Conservation (phyloP, 2,113 vertebrate species). For the Mastomys natalensis region DNA sequence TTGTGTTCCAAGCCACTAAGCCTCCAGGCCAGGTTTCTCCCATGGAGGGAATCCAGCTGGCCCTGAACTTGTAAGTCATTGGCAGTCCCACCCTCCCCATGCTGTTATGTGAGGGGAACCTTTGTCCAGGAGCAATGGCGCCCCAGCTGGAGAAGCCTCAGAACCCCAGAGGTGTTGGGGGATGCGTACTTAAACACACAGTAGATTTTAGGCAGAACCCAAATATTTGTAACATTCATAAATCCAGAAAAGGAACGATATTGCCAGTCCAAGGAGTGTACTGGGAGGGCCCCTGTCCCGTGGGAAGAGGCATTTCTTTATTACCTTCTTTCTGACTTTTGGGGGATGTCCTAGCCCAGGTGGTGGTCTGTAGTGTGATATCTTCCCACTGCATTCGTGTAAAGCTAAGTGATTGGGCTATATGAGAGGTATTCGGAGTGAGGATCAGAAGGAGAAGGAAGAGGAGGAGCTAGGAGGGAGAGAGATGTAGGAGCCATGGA, state of each 20-base stretch:
- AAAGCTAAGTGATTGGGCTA: too few relatives aligned
- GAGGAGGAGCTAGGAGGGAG: too few relatives aligned
- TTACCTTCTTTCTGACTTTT: not conserved
- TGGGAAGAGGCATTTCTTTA: not conserved
- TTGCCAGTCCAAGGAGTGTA: not conserved
- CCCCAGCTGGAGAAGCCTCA: not conserved
- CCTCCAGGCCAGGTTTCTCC: conserved; percentile 18
- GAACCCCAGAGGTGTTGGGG: not conserved
- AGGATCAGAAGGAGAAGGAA: too few relatives aligned
- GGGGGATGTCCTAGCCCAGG: not conserved
- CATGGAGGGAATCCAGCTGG: conserved; percentile 6
- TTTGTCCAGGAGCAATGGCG: not conserved
- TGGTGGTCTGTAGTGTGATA: not conserved
- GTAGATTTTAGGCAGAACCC: not conserved
- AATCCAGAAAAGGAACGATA: not conserved
- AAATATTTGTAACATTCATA: not conserved
- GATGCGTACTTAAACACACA: not conserved
- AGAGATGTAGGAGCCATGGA: too few relatives aligned
- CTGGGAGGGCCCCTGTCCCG: not conserved
- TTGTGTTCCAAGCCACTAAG: conserved; percentile 39
- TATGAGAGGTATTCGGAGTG: too few relatives aligned
- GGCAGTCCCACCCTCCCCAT: not conserved
- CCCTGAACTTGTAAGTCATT: not conserved
- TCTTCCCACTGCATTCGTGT: too few relatives aligned
- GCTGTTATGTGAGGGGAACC: not conserved